Conservation (phyloP, 1,140 invertebrate species). For the Lordiphosa collinella region DNA sequence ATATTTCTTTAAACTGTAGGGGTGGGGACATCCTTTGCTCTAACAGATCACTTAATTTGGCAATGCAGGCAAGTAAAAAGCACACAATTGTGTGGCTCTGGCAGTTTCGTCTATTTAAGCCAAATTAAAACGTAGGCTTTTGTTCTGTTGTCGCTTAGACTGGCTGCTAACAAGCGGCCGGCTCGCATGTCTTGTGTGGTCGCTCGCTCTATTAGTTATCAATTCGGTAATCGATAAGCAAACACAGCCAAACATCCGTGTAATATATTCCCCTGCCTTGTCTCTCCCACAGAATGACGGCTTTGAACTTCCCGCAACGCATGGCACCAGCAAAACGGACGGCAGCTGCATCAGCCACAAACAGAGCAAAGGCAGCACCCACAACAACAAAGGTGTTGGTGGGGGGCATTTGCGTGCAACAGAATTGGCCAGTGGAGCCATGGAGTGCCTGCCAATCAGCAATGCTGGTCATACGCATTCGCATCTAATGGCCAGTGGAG, state of each 20-base stretch:
- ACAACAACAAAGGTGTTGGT: constrained; percentile 1
- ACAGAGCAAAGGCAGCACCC: constrained; percentile 29
- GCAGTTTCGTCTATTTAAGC: too few species aligned
- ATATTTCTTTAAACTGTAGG: too few species aligned
- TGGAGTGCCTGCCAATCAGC: constrained; percentile 72
- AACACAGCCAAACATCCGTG: neutral
- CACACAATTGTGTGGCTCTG: too few species aligned
- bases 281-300: constrained; percentile 62
- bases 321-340: constrained; percentile 61
- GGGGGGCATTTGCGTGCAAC: constrained; percentile 26
- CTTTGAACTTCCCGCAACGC: constrained; percentile 61
- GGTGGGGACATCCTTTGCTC: too few species aligned
- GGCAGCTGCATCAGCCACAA: constrained; percentile 47
- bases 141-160: too few species aligned
- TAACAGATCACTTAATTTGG: too few species aligned
- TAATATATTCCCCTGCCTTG: neutral
- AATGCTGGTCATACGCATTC: constrained; percentile 45
- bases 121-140: too few species aligned
- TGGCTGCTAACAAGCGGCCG: too few species aligned
- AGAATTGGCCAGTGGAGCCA: constrained; percentile 52
- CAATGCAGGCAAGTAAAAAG: too few species aligned
- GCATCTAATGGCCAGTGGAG: constrained; percentile 46
- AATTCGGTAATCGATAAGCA: neutral
- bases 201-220: too few species aligned
- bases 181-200: too few species aligned